Conservation (phyloP, 2,113 vertebrate species). For the Caranx ignobilis region DNA sequence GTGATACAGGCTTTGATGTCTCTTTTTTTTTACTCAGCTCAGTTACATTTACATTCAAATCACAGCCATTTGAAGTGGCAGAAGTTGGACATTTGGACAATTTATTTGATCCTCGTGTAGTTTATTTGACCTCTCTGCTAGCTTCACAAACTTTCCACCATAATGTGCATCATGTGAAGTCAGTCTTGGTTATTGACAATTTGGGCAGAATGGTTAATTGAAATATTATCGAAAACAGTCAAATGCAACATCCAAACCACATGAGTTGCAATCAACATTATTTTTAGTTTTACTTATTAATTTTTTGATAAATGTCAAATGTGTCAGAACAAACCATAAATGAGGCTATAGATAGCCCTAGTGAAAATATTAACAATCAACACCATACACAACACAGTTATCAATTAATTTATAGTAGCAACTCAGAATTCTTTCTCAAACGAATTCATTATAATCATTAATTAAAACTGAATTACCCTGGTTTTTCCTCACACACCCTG, state of each 20-base stretch:
- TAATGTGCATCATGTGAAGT: too few relatives aligned
- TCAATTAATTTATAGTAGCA: background rate
- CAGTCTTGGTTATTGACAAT: background rate
- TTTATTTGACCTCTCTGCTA: background rate
- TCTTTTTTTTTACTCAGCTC: background rate
- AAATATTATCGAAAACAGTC: too few relatives aligned
- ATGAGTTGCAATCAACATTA: too few relatives aligned
- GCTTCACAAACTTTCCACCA: background rate
- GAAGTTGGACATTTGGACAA: background rate
- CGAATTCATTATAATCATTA: too few relatives aligned
- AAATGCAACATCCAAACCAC: too few relatives aligned
- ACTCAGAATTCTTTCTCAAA: background rate
- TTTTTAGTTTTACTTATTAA: too few relatives aligned
- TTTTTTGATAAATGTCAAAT: too few relatives aligned
- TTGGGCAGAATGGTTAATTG: too few relatives aligned
- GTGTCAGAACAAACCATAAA: too few relatives aligned
- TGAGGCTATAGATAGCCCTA: too few relatives aligned
- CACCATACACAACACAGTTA: background rate
- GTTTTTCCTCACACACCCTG: background rate
- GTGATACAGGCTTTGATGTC: background rate
- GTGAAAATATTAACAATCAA: background rate
- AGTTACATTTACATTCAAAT: background rate
- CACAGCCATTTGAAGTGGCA: background rate
- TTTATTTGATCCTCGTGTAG: background rate
- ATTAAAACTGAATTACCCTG: too few relatives aligned